phyloP scores from a whole-genome alignment of 2,113 vertebrate genomes.

The Brevimyrus niger region DNA sequence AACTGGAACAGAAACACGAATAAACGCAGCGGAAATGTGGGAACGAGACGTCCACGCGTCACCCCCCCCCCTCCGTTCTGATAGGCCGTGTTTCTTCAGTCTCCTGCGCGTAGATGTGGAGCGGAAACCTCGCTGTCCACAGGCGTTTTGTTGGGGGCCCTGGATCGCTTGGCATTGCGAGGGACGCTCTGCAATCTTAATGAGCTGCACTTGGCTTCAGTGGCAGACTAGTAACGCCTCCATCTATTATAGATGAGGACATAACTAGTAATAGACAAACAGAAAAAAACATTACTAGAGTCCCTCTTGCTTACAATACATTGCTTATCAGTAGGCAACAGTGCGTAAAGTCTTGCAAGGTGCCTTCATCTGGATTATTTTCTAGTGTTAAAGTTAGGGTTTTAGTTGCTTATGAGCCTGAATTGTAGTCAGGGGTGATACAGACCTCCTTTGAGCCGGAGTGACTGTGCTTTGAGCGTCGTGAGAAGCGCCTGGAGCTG shows the following conservation, averaged over 20 bases:
- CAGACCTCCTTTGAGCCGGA: not conserved
- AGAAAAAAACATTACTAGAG: slow-evolving; percentile 32
- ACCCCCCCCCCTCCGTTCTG: not conserved
- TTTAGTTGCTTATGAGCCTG: not conserved
- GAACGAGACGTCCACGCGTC: not conserved
- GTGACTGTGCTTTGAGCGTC: not conserved
- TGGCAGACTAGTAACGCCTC: slow-evolving; percentile 49
- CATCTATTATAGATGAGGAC: slow-evolving; percentile 63
- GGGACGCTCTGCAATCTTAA: slow-evolving; percentile 58
- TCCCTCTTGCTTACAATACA: slow-evolving; percentile 25
- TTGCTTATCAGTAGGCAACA: not conserved
- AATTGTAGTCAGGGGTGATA: not conserved
- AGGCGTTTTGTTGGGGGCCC: not conserved
- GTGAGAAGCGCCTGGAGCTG: not conserved
- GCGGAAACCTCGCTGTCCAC: not conserved
- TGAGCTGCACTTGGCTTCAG: slow-evolving; percentile 56
- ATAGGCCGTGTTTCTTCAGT: not conserved
- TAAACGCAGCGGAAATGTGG: not conserved
- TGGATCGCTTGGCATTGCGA: slow-evolving; percentile 49
- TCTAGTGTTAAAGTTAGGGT: no score
- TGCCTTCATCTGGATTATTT: not conserved
- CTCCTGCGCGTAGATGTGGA: not conserved
- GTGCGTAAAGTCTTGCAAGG: not conserved
- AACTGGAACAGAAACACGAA: not conserved
- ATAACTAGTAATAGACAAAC: slow-evolving; percentile 41